Evolutionary conservation across 2,797 vertebrate species (phyloP).

Genomic region (Odontamblyopus lacepedii): DNA sequence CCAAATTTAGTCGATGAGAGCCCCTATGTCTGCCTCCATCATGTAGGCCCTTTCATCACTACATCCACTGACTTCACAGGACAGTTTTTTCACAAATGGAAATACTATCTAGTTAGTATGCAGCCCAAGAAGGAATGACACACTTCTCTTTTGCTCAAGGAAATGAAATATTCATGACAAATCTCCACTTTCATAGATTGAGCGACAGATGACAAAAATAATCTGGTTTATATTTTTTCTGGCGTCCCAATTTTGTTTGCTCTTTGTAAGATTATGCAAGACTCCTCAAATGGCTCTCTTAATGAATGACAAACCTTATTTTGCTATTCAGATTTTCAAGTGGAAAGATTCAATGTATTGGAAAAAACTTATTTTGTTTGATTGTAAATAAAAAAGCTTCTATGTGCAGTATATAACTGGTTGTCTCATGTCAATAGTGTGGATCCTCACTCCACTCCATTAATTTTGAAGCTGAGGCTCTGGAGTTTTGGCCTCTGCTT

Average conservation of each 20-base stretch:
- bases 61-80: conserved; percentile 53
- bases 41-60: conserved; percentile 51
- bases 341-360: too few species aligned
- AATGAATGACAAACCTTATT: conserved; percentile 13
- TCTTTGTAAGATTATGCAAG: conserved; percentile 26
- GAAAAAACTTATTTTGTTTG: too few species aligned
- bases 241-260: conserved; percentile 29
- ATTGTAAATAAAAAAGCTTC: too few species aligned
- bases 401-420: too few species aligned
- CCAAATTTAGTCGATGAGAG: conserved; percentile 49
- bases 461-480: too few species aligned
- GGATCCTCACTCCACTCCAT: too few species aligned
- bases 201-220: conserved; percentile 30
- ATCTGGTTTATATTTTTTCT: conserved; percentile 43
- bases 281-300: conserved; percentile 38
- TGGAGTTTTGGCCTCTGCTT: too few species aligned
- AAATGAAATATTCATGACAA: conserved; percentile 77
- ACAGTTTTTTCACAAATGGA: conserved; percentile 34
- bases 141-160: conserved; percentile 63
- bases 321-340: neutral
- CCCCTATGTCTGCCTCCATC: conserved; percentile 36
- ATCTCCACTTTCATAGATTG: conserved; percentile 38
- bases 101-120: conserved; percentile 66
- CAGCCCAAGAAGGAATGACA: conserved; percentile 54
- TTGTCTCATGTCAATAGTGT: too few species aligned